These are phyloP conservation scores for Oedothorax gibbosus DNA, from an alignment of 1,140 invertebrate genomes.

Conservation along the genomic window DNA sequence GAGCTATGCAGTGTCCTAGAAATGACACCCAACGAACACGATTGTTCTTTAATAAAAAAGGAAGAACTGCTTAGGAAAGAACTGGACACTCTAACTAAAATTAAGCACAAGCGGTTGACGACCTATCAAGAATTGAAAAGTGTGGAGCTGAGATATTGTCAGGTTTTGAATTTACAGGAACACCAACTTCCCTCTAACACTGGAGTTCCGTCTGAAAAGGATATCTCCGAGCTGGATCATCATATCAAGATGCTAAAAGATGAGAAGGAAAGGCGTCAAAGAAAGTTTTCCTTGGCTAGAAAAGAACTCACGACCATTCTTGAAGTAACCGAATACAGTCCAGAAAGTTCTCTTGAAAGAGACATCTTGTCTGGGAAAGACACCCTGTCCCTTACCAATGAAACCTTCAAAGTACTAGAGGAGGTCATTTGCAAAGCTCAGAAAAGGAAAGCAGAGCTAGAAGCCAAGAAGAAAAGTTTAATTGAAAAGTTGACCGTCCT, in stretches of 20 bases:
- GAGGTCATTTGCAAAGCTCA: conserved; percentile 17
- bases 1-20: conserved; percentile 10
- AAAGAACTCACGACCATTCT: conserved; percentile 50
- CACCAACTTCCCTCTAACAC: conserved; percentile 8
- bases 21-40: not conserved
- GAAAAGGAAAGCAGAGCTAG: conserved; percentile 39
- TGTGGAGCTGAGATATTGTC: conserved; percentile 26
- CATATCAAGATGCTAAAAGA: conserved; percentile 36
- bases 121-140: conserved; percentile 16
- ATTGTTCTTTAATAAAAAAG: conserved; percentile 21
- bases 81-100: conserved; percentile 33
- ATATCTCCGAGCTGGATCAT: conserved; percentile 41
- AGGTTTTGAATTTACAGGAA: conserved; percentile 5
- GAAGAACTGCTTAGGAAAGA: conserved; percentile 33
- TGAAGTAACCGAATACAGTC: conserved; percentile 46
- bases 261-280: conserved; percentile 24
- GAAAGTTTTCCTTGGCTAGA: conserved; percentile 16
- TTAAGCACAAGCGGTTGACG: conserved; percentile 33
- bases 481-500: conserved; percentile 71
- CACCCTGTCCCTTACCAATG: conserved; percentile 30
- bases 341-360: conserved; percentile 53
- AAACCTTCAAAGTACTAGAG: conserved; percentile 49
- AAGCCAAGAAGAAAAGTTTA: conserved; percentile 64
- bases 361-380: conserved; percentile 43
- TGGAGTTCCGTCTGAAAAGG: conserved; percentile 36